A percentile compares a stretch with the other conserved stretches of the same genome.
phyloP scores from a whole-genome alignment of 2,888 invertebrate species.

The Drosophila mettleri region DNA sequence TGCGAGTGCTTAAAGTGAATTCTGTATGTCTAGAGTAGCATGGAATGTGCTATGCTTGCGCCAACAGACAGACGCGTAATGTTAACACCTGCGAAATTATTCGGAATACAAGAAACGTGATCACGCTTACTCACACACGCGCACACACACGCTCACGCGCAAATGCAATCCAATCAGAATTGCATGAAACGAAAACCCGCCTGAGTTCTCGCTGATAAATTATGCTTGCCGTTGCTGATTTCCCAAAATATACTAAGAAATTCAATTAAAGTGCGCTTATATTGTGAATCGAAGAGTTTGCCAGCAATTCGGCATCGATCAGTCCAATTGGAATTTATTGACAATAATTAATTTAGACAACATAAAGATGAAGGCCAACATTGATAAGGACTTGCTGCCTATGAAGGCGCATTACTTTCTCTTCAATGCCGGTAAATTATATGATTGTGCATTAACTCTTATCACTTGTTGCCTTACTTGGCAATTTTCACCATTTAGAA shows the following conservation, averaged over 20 bases:
- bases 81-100: slow-evolving; percentile 36
- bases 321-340: slow-evolving; percentile 21
- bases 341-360: slow-evolving; percentile 6
- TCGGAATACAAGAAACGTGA: slow-evolving; percentile 59
- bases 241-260: slow-evolving; percentile 11
- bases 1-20: slow-evolving; percentile 21
- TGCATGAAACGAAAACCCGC: background rate
- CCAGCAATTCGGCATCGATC: slow-evolving; percentile 5
- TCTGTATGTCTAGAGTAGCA: slow-evolving; percentile 9
- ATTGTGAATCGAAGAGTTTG: background rate
- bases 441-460: background rate
- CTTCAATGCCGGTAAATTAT: slow-evolving; percentile 91
- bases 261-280: slow-evolving; percentile 15
- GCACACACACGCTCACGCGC: slow-evolving; percentile 3
- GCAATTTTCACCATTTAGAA: background rate
- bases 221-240: slow-evolving; percentile 15
- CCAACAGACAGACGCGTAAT: slow-evolving; percentile 10
- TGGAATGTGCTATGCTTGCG: slow-evolving; percentile 20
- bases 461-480: slow-evolving; percentile 1
- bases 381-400: slow-evolving; percentile 91
- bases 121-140: slow-evolving; percentile 33
- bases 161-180: slow-evolving; percentile 2
- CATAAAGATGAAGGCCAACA: slow-evolving; percentile 76
- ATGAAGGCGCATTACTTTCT: slow-evolving; percentile 96
- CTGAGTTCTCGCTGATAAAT: slow-evolving; percentile 28